These are phyloP conservation scores for Setophaga kirtlandii DNA, from an alignment of 2,113 vertebrate genomes.

Conservation along the genomic window DNA sequence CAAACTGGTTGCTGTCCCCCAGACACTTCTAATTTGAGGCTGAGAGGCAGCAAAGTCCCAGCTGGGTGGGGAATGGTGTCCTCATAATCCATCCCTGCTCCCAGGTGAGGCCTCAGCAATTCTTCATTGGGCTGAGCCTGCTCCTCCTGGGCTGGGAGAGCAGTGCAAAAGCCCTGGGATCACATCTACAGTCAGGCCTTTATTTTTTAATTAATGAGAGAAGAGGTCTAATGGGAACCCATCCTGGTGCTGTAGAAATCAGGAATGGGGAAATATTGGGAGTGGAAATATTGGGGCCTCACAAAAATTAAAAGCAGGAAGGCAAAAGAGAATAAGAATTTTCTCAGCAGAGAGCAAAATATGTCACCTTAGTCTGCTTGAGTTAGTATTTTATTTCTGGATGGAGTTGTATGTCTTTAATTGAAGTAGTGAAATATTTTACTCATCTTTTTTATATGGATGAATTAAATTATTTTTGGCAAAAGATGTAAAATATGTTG, in stretches of 20 bases:
- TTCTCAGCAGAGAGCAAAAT: neutral
- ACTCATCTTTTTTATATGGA: conserved; percentile 11
- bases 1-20: neutral
- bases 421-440: conserved; percentile 38
- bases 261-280: neutral
- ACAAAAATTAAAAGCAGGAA: neutral
- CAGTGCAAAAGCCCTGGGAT: neutral
- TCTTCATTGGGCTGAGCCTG: neutral
- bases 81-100: neutral
- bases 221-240: neutral
- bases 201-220: neutral
- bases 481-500: conserved; percentile 42
- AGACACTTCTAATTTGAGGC: neutral
- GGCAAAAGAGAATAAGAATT: neutral
- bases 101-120: neutral
- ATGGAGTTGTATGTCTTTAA: conserved; percentile 31
- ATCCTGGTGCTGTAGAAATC: neutral
- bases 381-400: neutral
- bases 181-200: neutral
- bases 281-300: neutral
- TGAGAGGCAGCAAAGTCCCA: neutral
- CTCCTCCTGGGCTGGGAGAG: neutral
- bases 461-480: conserved; percentile 53
- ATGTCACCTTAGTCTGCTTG: neutral
- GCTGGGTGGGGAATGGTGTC: neutral